Conservation (phyloP, 2,888 invertebrate species). For the Xestia xanthographa region DNA sequence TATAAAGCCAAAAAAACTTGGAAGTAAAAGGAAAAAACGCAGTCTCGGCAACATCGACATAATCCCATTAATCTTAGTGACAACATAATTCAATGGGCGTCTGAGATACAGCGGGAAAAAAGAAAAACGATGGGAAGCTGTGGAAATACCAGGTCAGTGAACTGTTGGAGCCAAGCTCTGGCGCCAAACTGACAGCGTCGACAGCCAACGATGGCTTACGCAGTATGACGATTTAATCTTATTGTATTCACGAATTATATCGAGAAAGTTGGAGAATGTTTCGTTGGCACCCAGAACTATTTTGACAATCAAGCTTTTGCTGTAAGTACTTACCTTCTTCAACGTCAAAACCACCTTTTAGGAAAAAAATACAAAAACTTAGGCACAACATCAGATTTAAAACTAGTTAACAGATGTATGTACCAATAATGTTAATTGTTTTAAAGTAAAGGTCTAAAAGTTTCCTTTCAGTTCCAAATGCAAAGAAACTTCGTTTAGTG, state of each 20-base stretch:
- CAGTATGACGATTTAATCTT: slow-evolving; percentile 36
- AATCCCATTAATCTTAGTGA: slow-evolving; percentile 82
- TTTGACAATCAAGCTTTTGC: neutral
- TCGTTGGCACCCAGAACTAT: neutral
- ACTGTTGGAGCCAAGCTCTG: slow-evolving; percentile 52
- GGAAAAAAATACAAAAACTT: no score
- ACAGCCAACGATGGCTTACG: slow-evolving; percentile 33
- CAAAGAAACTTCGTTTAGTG: neutral
- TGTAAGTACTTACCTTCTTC: neutral
- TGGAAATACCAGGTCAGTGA: slow-evolving; percentile 63
- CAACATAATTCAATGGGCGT: slow-evolving; percentile 80
- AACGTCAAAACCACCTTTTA: neutral
- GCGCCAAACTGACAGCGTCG: slow-evolving; percentile 54
- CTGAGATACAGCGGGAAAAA: slow-evolving; percentile 63
- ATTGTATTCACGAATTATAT: neutral
- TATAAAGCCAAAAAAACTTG: slow-evolving; percentile 35
- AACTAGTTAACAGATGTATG: neutral
- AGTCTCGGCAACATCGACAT: slow-evolving; percentile 69
- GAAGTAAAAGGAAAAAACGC: slow-evolving; percentile 63
- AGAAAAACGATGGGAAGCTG: slow-evolving; percentile 62
- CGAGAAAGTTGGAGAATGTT: neutral
- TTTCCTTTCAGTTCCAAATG: neutral
- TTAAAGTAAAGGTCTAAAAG: neutral
- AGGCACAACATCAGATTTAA: neutral
- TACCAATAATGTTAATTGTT: neutral